These are phyloP conservation scores for Notolepis coatsorum DNA, from an alignment of 2,797 vertebrate genomes.

Conservation along the genomic window DNA sequence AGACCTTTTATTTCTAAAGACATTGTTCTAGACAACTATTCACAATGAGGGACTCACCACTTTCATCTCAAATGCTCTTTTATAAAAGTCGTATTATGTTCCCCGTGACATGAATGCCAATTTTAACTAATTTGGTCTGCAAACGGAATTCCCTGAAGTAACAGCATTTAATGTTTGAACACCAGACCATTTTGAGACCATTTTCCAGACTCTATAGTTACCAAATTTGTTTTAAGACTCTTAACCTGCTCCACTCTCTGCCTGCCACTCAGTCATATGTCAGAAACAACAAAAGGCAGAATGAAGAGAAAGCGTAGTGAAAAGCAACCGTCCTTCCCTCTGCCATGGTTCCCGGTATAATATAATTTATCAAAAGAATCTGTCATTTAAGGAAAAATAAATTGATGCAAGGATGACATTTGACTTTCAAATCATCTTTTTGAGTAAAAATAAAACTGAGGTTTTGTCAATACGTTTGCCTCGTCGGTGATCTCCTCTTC, in stretches of 20 bases:
- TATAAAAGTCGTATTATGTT: constrained; percentile 19
- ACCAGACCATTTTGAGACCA: constrained; percentile 11
- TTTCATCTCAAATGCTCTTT: constrained; percentile 32
- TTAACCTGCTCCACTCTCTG: constrained; percentile 13
- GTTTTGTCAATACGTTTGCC: background rate
- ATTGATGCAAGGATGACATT: background rate
- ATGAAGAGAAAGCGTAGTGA: background rate
- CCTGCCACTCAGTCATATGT: constrained; percentile 31
- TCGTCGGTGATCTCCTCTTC: background rate
- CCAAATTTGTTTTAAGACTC: constrained; percentile 11
- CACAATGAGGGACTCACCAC: too few species aligned
- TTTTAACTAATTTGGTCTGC: background rate
- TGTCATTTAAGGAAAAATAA: constrained; percentile 9
- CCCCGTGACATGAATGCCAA: background rate
- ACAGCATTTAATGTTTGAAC: constrained; percentile 16
- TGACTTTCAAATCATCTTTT: constrained; percentile 16
- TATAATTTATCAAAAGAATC: constrained; percentile 17
- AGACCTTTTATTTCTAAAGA: too few species aligned
- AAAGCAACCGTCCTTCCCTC: background rate
- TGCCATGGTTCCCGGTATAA: constrained; percentile 6
- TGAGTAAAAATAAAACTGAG: constrained; percentile 4
- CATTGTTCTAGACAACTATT: too few species aligned
- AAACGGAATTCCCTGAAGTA: background rate
- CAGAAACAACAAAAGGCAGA: constrained; percentile 23
- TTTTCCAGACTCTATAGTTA: background rate